phyloP scores from a whole-genome alignment of 2,797 vertebrate genomes.

The Sitta carolinensis region DNA sequence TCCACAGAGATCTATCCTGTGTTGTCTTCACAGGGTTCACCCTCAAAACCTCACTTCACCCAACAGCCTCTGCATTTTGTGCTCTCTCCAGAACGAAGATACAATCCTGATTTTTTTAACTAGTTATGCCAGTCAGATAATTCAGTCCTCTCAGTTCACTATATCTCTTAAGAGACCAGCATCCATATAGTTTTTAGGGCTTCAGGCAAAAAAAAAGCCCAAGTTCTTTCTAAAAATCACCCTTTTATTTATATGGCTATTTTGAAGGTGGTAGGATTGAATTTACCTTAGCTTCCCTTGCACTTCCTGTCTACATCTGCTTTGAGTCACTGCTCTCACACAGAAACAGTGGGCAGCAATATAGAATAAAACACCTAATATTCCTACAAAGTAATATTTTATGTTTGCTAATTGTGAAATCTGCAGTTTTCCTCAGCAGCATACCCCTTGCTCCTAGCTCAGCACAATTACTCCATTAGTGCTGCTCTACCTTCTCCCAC shows the following conservation, averaged over 20 bases:
- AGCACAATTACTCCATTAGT: neutral
- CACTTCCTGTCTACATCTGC: neutral
- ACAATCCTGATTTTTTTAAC: neutral
- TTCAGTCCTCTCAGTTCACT: neutral
- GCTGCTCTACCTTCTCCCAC: neutral
- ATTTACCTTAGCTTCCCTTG: neutral
- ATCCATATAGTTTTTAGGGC: neutral
- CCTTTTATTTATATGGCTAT: neutral
- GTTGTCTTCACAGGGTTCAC: neutral
- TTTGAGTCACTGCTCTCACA: neutral
- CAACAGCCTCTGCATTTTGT: neutral
- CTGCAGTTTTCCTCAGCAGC: neutral
- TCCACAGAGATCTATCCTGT: neutral
- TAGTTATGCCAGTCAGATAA: neutral
- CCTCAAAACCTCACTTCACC: neutral
- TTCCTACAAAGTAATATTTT: neutral
- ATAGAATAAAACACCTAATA: neutral
- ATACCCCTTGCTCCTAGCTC: neutral
- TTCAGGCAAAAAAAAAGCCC: neutral
- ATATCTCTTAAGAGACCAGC: neutral
- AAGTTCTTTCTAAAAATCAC: neutral
- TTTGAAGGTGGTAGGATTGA: neutral
- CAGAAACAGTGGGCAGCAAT: neutral
- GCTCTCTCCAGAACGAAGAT: neutral
- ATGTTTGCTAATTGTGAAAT: neutral